Conservation (phyloP, 2,888 invertebrate species). For the Caenorhabditis macrosperma region DNA sequence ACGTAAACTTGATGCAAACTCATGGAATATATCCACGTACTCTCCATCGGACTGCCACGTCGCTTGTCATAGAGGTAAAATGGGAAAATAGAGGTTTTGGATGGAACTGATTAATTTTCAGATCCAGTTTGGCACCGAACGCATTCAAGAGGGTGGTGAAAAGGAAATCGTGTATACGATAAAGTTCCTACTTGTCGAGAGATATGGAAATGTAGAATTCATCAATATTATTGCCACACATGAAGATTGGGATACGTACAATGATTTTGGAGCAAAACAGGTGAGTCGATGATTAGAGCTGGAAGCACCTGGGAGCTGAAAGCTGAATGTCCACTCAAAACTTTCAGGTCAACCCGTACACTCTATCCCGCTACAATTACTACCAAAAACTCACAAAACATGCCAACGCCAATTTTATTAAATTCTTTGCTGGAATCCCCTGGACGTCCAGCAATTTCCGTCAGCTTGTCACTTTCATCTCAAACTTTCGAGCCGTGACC, state of each 20-base stretch:
- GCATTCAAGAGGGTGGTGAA: slow-evolving; percentile 2
- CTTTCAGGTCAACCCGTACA: slow-evolving; percentile 34
- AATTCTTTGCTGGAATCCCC: slow-evolving; percentile 27
- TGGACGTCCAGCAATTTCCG: slow-evolving; percentile 27
- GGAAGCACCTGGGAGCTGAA: not conserved
- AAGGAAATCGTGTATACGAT: slow-evolving; percentile 20
- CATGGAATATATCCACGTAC: slow-evolving; percentile 49
- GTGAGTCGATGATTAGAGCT: slow-evolving; percentile 1
- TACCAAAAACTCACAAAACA: slow-evolving; percentile 37
- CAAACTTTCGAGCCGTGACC: slow-evolving; percentile 34
- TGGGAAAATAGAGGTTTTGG: not conserved
- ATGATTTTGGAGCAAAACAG: slow-evolving; percentile 14
- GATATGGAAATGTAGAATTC: slow-evolving; percentile 41
- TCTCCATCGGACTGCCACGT: not conserved
- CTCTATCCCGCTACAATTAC: slow-evolving; percentile 30
- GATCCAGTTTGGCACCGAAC: slow-evolving; percentile 45
- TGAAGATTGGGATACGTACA: slow-evolving; percentile 25
- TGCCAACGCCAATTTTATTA: slow-evolving; percentile 43
- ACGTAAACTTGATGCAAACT: slow-evolving; percentile 28
- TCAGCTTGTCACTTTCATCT: slow-evolving; percentile 26
- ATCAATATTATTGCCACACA: slow-evolving; percentile 45
- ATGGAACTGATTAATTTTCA: not conserved
- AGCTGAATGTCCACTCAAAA: no score
- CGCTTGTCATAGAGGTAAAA: slow-evolving; percentile 39
- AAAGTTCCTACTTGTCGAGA: slow-evolving; percentile 50